Conservation (phyloP, 2,113 vertebrate species). For the Okapia johnstoni region DNA sequence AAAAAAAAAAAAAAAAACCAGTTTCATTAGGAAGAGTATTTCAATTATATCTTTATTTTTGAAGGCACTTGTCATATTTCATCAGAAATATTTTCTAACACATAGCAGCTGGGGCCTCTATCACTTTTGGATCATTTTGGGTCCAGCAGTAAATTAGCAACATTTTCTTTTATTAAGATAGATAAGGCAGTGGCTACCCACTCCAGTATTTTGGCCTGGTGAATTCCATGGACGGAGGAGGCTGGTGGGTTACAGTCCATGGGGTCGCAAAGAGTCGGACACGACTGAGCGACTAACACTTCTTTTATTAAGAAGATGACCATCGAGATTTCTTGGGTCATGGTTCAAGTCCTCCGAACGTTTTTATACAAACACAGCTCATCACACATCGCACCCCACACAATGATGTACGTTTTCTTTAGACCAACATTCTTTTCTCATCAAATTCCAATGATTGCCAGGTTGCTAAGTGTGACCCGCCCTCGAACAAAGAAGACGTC, state of each 20-base stretch:
- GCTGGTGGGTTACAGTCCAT: neutral
- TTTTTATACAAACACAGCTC: constrained; percentile 25
- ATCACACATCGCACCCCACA: neutral
- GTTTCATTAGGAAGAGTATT: neutral
- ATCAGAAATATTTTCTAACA: neutral
- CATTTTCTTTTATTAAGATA: neutral
- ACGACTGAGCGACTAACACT: neutral
- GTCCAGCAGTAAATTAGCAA: neutral
- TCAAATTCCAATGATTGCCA: constrained; percentile 61
- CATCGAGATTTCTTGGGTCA: neutral
- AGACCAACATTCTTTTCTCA: constrained; percentile 47
- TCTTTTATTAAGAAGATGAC: neutral
- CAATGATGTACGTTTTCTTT: neutral
- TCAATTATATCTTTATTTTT: constrained; percentile 25
- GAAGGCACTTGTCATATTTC: neutral
- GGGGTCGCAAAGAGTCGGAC: neutral
- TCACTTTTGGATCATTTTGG: neutral
- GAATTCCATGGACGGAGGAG: neutral
- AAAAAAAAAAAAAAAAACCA: neutral
- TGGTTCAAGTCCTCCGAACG: neutral
- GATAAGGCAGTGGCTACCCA: neutral
- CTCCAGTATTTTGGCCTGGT: neutral
- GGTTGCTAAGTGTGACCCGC: constrained; percentile 49
- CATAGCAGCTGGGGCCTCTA: neutral
- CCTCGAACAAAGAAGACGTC: constrained; percentile 54